Conservation (phyloP, 2,888 invertebrate genomes). For the Apamea anceps region DNA sequence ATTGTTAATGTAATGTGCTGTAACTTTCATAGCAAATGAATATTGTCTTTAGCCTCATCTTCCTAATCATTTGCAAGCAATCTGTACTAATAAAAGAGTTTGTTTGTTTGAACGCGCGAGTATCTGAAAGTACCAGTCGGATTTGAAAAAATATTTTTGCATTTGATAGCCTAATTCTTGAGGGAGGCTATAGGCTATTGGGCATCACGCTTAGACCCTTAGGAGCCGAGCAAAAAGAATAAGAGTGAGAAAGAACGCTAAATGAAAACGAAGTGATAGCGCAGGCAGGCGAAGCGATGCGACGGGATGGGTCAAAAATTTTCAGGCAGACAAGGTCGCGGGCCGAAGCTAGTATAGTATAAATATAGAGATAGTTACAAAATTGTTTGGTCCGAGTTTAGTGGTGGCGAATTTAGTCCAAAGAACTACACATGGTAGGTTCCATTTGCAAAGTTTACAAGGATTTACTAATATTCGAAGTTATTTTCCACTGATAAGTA, state of each 20-base stretch:
- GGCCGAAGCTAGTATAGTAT: no score
- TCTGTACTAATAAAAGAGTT: background rate
- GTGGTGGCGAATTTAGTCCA: background rate
- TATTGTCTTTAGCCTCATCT: background rate
- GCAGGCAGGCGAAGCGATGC: background rate
- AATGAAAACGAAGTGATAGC: background rate
- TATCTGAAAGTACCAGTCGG: background rate
- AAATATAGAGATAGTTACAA: background rate
- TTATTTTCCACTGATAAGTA: constrained; percentile 17
- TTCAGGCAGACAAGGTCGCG: background rate
- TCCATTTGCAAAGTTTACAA: background rate
- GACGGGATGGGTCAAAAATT: background rate
- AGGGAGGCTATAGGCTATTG: background rate
- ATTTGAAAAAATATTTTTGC: background rate
- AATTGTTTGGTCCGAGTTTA: background rate
- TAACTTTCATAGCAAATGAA: background rate
- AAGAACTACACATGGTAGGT: background rate
- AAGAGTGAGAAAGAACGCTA: background rate
- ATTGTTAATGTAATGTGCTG: background rate
- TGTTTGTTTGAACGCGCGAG: background rate
- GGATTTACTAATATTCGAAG: background rate
- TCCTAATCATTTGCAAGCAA: background rate
- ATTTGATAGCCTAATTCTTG: background rate
- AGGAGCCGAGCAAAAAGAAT: background rate
- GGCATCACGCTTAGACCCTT: background rate